A percentile compares a stretch with the other conserved stretches of the same genome.
Conservation (phyloP, 2,797 vertebrate species). For the Labroides dimidiatus region DNA sequence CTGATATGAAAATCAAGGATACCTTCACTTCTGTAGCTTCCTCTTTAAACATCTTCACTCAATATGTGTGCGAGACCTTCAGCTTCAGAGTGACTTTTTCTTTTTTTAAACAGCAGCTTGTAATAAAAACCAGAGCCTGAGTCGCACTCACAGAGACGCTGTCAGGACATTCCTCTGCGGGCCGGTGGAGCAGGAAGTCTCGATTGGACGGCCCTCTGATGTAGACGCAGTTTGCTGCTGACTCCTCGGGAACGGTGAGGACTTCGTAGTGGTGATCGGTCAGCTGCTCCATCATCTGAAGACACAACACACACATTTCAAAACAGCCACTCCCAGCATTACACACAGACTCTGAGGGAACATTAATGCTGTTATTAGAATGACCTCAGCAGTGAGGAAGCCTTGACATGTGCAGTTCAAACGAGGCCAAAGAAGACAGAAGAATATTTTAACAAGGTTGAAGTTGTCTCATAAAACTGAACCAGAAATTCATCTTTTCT, state of each 20-base stretch:
- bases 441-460: too few species aligned
- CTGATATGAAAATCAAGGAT: too few species aligned
- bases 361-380: slow-evolving; percentile 16
- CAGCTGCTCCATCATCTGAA: slow-evolving; percentile 92
- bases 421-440: background rate
- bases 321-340: slow-evolving; percentile 28
- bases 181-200: slow-evolving; percentile 89
- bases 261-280: slow-evolving; percentile 92
- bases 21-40: background rate
- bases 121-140: background rate
- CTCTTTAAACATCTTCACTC: background rate
- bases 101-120: background rate
- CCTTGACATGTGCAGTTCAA: slow-evolving; percentile 25
- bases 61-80: background rate
- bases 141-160: slow-evolving; percentile 82
- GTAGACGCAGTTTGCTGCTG: slow-evolving; percentile 91
- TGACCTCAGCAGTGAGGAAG: slow-evolving; percentile 26
- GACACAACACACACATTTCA: slow-evolving; percentile 11
- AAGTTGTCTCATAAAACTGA: too few species aligned
- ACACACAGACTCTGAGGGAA: slow-evolving; percentile 28
- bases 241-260: slow-evolving; percentile 88
- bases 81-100: background rate
- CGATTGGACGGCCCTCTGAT: slow-evolving; percentile 84
- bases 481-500: too few species aligned
- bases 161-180: slow-evolving; percentile 88